phyloP scores from a whole-genome alignment of 2,888 invertebrate genomes.

The Crioceris asparagi region DNA sequence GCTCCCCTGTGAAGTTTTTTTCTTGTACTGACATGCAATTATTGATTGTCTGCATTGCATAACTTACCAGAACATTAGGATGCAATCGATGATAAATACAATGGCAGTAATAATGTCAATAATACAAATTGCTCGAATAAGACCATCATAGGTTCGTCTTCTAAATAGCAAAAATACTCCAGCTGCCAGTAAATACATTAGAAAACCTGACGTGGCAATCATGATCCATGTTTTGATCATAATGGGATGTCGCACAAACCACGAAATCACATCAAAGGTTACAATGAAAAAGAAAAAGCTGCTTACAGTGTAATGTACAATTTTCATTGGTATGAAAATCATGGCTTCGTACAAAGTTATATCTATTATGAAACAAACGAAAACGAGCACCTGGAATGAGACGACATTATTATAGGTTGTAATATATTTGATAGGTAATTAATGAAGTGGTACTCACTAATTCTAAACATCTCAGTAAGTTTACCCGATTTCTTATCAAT shows the following conservation, averaged over 20 bases:
- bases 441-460: no score
- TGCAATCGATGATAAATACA: slow-evolving; percentile 8
- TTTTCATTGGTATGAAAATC: slow-evolving; percentile 1
- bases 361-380: slow-evolving; percentile 3
- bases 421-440: no score
- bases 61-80: slow-evolving; percentile 7
- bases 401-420: no score
- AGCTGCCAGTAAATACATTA: slow-evolving; percentile 8
- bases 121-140: background rate
- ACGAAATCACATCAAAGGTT: slow-evolving; percentile 9
- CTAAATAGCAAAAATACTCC: slow-evolving; percentile 4
- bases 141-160: background rate
- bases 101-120: slow-evolving; percentile 6
- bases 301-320: slow-evolving; percentile 5
- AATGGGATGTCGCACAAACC: slow-evolving; percentile 8
- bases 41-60: no score
- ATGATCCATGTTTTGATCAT: slow-evolving; percentile 12
- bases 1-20: no score
- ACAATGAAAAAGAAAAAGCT: slow-evolving; percentile 10
- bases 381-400: no score
- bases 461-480: no score
- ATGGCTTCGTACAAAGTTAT: background rate
- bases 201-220: slow-evolving; percentile 8
- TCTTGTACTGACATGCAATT: no score
- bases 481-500: no score